Base-by-base conservation (phyloP, 1,140 invertebrate genomes). In the Nixonia krombeini region DNA sequence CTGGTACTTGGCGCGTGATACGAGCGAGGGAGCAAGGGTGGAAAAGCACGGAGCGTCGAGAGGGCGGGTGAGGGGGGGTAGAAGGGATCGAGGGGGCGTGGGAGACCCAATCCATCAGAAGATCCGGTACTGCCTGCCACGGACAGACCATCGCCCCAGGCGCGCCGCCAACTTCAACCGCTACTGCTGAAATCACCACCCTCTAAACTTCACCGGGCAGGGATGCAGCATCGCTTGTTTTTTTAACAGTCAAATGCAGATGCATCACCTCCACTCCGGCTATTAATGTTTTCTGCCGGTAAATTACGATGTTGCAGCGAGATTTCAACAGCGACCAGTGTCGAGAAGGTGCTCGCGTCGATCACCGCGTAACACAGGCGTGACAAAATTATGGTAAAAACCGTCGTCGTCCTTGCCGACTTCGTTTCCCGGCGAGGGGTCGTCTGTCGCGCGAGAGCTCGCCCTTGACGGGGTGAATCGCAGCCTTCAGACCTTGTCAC, bases 91-190 rank as follows among this genome's bases (percentile, higher is more conserved):
- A 50, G 56, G 63, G 75, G 76, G 74, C 69, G 75, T 77, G 72
- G 63, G 75, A 73, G 72, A 76, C 70, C 65, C 76, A 75, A 81
- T 81, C 78, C 74, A 81, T 81, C 78, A 76, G 76, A 73, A 69
- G 79, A 75, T 75, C 68, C 73, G 76, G 62, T 71, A 63, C 62
- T 67, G 64, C 49, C 79, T 81, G 81, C 76, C 78, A 81, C 57
- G 18, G 70, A 37, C 81, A 82, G 78, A 73, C 68, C 51, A 62
- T 64, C 50, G 62, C 71, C 71, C 67, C 55, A 52, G 63, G 67
- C 69, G 35, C 66, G 61, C 56, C 53, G 63, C 70, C 70, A 76
- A 73, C 66, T 73, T 80, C 58, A 66, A 42, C 65, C 50, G 55
- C 52, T 31, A 44, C 52, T 35, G 47, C 52, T 65, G 55, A 52